Conservation (phyloP, 2,797 vertebrate species). For the Sebastes diploproa region DNA sequence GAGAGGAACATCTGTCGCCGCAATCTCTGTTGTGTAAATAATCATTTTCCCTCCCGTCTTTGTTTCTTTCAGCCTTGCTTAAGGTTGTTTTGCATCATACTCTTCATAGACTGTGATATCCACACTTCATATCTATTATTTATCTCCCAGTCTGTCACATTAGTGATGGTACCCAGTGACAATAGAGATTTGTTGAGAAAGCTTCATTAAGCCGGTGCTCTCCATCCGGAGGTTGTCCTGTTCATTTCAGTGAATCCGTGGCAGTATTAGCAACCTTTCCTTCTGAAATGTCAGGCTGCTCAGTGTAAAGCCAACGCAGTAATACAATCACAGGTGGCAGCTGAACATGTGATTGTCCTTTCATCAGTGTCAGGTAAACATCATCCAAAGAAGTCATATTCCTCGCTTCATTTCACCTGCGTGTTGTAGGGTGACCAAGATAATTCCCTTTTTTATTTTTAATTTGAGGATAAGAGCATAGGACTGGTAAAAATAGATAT, state of each 20-base stretch:
- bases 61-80: constrained; percentile 16
- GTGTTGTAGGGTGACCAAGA: not conserved
- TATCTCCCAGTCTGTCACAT: constrained; percentile 1
- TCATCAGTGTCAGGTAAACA: constrained; percentile 51
- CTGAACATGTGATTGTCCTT: constrained; percentile 27
- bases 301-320: constrained; percentile 41
- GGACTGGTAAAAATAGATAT: not conserved
- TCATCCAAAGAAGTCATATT: constrained; percentile 17
- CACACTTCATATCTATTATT: constrained; percentile 11
- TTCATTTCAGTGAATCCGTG: constrained; percentile 20
- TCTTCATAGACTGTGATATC: not conserved
- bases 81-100: constrained; percentile 4
- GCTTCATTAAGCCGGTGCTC: constrained; percentile 13
- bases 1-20: constrained; percentile 20
- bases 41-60: constrained; percentile 26
- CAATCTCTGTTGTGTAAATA: constrained; percentile 61
- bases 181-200: constrained; percentile 14
- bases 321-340: constrained; percentile 60
- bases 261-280: constrained; percentile 55
- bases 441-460: constrained; percentile 2
- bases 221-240: constrained; percentile 9
- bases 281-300: constrained; percentile 68
- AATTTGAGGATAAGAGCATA: not conserved
- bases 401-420: not conserved
- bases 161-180: not conserved